phyloP scores from a whole-genome alignment of 2,113 vertebrate genomes.

The Corythornis madagascariensis region DNA sequence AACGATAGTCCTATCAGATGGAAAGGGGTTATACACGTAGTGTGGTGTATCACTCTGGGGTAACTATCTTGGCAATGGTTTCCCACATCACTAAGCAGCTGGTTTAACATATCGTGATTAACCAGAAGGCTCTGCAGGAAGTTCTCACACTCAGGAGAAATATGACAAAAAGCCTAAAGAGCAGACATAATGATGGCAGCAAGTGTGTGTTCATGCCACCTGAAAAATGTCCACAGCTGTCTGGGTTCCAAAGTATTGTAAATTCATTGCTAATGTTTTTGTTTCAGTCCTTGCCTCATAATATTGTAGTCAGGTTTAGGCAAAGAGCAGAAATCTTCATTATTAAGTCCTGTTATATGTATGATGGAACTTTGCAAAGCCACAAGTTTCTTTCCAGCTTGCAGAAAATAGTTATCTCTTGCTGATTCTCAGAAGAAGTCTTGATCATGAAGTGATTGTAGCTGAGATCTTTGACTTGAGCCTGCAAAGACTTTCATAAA shows the following conservation, averaged over 20 bases:
- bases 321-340: neutral
- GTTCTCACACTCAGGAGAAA: neutral
- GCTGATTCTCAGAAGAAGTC: slow-evolving; percentile 14
- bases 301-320: neutral
- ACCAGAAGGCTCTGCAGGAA: neutral
- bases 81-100: slow-evolving; percentile 28
- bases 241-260: neutral
- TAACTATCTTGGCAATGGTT: slow-evolving; percentile 29
- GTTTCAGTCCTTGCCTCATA: neutral
- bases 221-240: neutral
- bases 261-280: neutral
- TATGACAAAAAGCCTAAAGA: neutral
- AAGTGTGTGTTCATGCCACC: neutral
- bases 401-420: neutral
- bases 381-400: neutral
- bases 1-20: neutral
- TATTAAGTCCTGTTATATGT: neutral
- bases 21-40: neutral
- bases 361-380: neutral
- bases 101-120: neutral
- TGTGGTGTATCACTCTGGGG: neutral
- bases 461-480: neutral
- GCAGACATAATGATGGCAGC: neutral
- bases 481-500: neutral
- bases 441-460: neutral